Percentiles rank a stretch among this genome's conserved stretches.
Conservation (phyloP, 2,888 invertebrate genomes). For the Saturnia japonica region DNA sequence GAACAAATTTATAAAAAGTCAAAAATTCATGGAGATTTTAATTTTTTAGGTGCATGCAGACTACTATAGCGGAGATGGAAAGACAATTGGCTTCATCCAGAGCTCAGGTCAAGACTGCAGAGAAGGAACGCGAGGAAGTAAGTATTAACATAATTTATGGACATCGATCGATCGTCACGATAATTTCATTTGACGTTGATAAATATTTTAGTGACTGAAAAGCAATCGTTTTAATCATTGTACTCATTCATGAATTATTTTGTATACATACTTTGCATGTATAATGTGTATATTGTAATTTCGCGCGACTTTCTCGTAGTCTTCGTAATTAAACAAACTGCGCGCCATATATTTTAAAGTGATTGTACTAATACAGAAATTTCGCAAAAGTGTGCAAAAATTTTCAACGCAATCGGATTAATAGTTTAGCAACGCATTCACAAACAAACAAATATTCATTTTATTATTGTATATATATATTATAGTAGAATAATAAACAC, state of each 20-base stretch:
- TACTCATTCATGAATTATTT: too few species aligned
- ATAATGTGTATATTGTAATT: background rate
- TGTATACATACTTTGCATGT: background rate
- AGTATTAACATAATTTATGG: constrained; percentile 21
- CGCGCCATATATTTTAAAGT: too few species aligned
- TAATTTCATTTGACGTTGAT: too few species aligned
- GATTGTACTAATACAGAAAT: too few species aligned
- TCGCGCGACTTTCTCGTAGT: background rate
- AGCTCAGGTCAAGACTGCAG: constrained; percentile 84
- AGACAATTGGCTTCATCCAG: constrained; percentile 84
- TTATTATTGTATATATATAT: background rate
- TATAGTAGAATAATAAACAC: background rate
- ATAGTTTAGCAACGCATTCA: too few species aligned
- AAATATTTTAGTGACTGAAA: background rate
- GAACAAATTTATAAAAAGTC: too few species aligned
- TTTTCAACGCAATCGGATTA: too few species aligned
- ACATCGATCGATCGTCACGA: too few species aligned
- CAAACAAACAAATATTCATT: too few species aligned
- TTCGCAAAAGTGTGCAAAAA: too few species aligned
- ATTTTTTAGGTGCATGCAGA: constrained; percentile 80
- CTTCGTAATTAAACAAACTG: too few species aligned
- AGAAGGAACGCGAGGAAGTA: constrained; percentile 86
- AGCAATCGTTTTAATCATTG: background rate
- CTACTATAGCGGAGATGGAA: constrained; percentile 85
- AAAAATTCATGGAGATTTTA: background rate